Conservation (phyloP, 1,140 invertebrate genomes). For the Watersipora subatra region DNA sequence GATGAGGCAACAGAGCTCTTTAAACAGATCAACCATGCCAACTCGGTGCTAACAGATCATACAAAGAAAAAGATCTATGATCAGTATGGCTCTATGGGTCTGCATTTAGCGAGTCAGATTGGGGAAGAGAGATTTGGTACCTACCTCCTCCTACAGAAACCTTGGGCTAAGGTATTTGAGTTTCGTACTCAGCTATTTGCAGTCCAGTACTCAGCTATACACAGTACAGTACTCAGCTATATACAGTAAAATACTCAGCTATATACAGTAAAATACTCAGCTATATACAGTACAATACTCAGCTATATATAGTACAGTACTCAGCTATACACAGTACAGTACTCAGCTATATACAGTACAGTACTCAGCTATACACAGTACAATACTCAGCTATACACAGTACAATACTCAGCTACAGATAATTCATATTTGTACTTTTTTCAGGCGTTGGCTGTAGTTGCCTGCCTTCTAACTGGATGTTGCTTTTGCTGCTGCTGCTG, state of each 20-base stretch:
- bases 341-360: too few species aligned
- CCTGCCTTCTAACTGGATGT: neutral
- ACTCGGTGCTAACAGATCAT: conserved; percentile 39
- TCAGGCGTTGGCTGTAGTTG: conserved; percentile 32
- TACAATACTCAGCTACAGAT: too few species aligned
- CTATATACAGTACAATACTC: too few species aligned
- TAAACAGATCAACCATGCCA: conserved; percentile 43
- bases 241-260: too few species aligned
- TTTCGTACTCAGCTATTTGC: conserved; percentile 4
- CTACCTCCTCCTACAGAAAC: conserved; percentile 55
- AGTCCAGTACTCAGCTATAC: too few species aligned
- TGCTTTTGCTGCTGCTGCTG: conserved; percentile 63
- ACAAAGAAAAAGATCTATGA: conserved; percentile 42
- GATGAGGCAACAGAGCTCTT: conserved; percentile 25
- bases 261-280: too few species aligned
- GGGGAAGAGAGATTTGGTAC: conserved; percentile 43
- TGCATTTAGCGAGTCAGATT: conserved; percentile 43
- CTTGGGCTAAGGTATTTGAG: conserved; percentile 72
- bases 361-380: too few species aligned
- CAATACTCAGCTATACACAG: too few species aligned
- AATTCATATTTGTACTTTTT: conserved; percentile 21
- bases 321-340: too few species aligned
- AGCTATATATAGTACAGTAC: too few species aligned
- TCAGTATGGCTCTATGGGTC: conserved; percentile 42
- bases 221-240: too few species aligned